A percentile compares a stretch with the other conserved stretches of the same genome.
Conservation (phyloP, 2,113 vertebrate species). For the Aix galericulata region DNA sequence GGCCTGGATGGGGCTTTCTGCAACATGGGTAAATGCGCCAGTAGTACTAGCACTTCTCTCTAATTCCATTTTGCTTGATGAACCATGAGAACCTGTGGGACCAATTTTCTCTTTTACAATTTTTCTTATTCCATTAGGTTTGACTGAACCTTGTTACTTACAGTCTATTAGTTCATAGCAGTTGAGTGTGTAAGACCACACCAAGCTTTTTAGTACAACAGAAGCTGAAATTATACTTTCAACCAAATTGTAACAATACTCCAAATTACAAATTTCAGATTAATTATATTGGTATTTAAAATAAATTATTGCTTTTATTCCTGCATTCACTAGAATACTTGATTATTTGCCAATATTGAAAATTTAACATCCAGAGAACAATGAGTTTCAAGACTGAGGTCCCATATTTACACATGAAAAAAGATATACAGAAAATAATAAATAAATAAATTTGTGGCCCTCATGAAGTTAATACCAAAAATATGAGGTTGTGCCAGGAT, state of each 20-base stretch:
- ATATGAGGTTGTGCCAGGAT: neutral
- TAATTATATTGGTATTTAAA: neutral
- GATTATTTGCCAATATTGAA: neutral
- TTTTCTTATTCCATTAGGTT: neutral
- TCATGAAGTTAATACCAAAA: neutral
- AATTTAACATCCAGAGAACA: neutral
- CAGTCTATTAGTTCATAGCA: neutral
- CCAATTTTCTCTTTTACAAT: neutral
- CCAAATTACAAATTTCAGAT: neutral
- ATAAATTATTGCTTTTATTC: neutral
- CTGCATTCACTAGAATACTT: neutral
- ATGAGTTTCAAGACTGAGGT: neutral
- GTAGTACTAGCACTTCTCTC: neutral
- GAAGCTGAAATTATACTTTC: neutral
- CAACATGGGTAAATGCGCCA: neutral
- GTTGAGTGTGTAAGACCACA: neutral
- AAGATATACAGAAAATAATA: accelerated
- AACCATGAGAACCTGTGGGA: neutral
- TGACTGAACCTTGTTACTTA: neutral
- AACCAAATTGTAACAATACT: neutral
- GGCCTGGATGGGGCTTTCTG: neutral
- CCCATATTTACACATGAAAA: neutral
- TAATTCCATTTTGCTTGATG: neutral
- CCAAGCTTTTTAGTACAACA: neutral
- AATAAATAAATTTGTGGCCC: neutral